A percentile compares a stretch with the other conserved stretches of the same genome.
Conservation (phyloP, 2,797 vertebrate genomes). For the Brachyalestes nurse region DNA sequence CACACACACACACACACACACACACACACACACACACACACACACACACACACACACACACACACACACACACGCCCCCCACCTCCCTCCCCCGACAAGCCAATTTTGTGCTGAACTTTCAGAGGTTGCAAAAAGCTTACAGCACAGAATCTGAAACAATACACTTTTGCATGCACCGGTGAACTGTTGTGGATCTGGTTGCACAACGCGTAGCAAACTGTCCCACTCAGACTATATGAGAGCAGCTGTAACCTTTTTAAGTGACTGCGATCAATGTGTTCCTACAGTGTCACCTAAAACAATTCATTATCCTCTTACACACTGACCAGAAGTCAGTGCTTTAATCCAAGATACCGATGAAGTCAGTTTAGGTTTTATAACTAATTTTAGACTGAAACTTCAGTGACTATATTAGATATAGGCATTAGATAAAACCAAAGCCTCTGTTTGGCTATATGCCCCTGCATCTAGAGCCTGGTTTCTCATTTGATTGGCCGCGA, state of each 20-base stretch:
- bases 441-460: neutral
- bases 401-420: neutral
- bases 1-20: too few relatives aligned
- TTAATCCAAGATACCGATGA: neutral
- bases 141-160: constrained; percentile 37
- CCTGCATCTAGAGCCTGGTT: too few relatives aligned
- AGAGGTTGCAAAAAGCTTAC: constrained; percentile 24
- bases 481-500: too few relatives aligned
- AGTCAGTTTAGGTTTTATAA: neutral
- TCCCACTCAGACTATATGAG: neutral
- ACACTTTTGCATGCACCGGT: neutral
- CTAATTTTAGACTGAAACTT: neutral
- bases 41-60: too few relatives aligned
- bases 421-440: too few relatives aligned
- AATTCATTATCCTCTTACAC: neutral
- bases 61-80: neutral
- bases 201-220: neutral
- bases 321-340: neutral
- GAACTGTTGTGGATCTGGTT: neutral
- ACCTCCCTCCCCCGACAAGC: neutral
- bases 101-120: constrained; percentile 24
- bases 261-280: neutral
- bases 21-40: too few relatives aligned
- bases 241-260: neutral
- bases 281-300: neutral